phyloP scores from a whole-genome alignment of 2,113 vertebrate species.

The Petaurus breviceps region DNA sequence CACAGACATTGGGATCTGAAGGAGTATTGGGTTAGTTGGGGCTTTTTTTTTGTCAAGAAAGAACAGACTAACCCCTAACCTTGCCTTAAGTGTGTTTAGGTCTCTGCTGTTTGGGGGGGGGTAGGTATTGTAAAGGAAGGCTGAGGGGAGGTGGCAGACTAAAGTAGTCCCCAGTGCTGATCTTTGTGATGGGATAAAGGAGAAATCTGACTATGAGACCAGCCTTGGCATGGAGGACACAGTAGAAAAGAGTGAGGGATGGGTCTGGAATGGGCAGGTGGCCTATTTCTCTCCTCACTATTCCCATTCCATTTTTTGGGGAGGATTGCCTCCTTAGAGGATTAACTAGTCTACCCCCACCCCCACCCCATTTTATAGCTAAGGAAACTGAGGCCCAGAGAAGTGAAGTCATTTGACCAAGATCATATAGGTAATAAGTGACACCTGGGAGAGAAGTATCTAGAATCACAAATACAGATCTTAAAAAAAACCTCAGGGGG shows the following conservation, averaged over 20 bases:
- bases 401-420: background rate
- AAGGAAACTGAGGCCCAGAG: background rate
- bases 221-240: background rate
- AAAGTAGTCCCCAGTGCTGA: background rate
- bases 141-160: background rate
- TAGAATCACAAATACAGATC: background rate
- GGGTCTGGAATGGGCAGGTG: background rate
- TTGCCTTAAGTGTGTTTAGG: background rate
- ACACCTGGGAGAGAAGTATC: background rate
- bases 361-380: background rate
- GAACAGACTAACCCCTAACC: background rate
- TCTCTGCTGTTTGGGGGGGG: background rate
- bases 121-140: background rate
- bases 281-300: background rate
- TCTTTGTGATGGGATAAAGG: background rate
- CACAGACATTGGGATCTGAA: conserved; percentile 66
- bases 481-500: background rate
- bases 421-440: background rate
- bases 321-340: background rate
- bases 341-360: background rate
- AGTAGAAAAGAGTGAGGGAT: background rate
- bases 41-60: background rate
- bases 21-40: conserved; percentile 52
- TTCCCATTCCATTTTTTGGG: background rate
- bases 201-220: background rate